Conservation (phyloP, 1,140 invertebrate species). For the Cydia strobilella region DNA sequence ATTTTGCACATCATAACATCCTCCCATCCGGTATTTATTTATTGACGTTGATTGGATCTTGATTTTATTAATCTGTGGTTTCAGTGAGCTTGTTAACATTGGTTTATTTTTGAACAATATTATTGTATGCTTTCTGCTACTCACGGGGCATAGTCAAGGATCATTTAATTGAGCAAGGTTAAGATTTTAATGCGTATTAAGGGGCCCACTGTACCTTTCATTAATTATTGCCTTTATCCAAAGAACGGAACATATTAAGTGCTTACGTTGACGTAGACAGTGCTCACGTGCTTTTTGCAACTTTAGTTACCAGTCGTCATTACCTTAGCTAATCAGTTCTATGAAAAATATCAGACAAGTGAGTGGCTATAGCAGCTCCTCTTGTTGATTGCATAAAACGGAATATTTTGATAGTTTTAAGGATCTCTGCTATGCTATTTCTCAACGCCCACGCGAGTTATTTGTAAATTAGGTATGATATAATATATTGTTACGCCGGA, state of each 20-base stretch:
- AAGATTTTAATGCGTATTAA: background rate
- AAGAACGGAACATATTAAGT: background rate
- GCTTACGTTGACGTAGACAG: background rate
- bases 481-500: slow-evolving; percentile 8
- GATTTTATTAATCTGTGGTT: slow-evolving; percentile 27
- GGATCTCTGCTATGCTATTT: background rate
- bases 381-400: background rate
- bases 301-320: no score
- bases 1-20: background rate
- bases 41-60: slow-evolving; percentile 3
- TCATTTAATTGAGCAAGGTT: slow-evolving; percentile 7
- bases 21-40: background rate
- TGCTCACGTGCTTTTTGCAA: no score
- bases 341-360: no score
- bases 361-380: background rate
- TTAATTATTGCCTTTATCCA: background rate
- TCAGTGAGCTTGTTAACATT: slow-evolving; percentile 21
- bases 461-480: slow-evolving; percentile 20
- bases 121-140: background rate
- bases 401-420: slow-evolving; percentile 1
- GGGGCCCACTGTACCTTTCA: no score
- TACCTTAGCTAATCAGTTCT: no score
- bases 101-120: slow-evolving; percentile 25
- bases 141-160: slow-evolving; percentile 21
- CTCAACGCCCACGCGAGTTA: slow-evolving; percentile 11